These are phyloP conservation scores for Antigone vipio DNA, from an alignment of 2,113 vertebrate genomes.

Conservation along the genomic window DNA sequence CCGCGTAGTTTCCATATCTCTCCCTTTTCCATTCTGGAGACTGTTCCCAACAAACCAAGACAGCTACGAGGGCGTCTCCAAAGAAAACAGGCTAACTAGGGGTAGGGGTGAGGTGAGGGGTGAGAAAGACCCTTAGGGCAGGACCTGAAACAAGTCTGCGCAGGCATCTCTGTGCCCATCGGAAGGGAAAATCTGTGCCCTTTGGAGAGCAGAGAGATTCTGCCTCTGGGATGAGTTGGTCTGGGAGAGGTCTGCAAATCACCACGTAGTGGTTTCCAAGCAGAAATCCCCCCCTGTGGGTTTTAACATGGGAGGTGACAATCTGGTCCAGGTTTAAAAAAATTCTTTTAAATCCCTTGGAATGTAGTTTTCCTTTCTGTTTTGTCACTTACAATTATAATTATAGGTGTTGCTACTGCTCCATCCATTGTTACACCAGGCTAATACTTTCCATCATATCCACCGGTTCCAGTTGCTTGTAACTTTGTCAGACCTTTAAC, in stretches of 20 bases:
- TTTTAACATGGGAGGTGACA: neutral
- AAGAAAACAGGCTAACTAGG: neutral
- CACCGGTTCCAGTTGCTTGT: neutral
- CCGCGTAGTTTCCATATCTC: neutral
- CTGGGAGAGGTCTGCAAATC: neutral
- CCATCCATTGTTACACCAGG: neutral
- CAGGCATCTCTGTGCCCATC: neutral
- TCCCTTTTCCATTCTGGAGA: neutral
- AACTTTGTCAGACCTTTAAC: neutral
- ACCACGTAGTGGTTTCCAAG: neutral
- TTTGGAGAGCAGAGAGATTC: neutral
- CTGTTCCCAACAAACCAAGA: neutral
- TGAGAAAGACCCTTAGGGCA: neutral
- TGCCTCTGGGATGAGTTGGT: neutral
- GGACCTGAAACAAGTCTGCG: neutral
- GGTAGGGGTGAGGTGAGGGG: neutral
- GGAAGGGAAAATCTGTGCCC: neutral
- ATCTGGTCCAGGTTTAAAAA: neutral
- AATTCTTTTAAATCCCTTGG: neutral
- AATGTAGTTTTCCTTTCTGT: neutral
- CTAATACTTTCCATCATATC: neutral
- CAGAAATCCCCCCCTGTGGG: neutral
- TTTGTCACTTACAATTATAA: neutral
- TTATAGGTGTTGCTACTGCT: neutral
- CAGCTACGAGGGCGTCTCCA: neutral